A percentile compares a stretch with the other conserved stretches of the same genome.
These are phyloP conservation scores for Hirudinaria manillensis DNA, from an alignment of 2,888 invertebrate species.

Conservation along the genomic window DNA sequence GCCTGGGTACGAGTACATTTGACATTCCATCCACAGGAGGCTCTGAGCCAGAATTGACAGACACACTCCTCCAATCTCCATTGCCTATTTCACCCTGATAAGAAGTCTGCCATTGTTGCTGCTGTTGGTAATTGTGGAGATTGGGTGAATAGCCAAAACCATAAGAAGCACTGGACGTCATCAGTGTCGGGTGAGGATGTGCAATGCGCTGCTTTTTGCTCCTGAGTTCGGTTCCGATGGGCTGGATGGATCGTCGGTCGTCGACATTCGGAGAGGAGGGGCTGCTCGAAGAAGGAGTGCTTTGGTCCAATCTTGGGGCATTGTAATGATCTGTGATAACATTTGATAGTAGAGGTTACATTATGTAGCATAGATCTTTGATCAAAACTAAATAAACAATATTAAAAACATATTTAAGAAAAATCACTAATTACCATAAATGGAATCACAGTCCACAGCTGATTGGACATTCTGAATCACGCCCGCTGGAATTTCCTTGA, in stretches of 20 bases:
- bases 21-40: not conserved
- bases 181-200: not conserved
- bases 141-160: not conserved
- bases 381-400: too few relatives aligned
- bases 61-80: slow-evolving; percentile 28
- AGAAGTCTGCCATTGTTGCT: slow-evolving; percentile 13
- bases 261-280: slow-evolving; percentile 39
- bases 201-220: slow-evolving; percentile 37
- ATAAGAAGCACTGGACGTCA: not conserved
- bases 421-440: too few relatives aligned
- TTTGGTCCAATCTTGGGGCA: slow-evolving; percentile 23
- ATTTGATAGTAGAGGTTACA: too few relatives aligned
- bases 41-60: not conserved
- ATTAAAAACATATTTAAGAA: too few relatives aligned
- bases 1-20: not conserved
- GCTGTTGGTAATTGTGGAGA: not conserved
- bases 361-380: too few relatives aligned
- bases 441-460: too few relatives aligned
- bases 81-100: slow-evolving; percentile 25
- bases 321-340: too few relatives aligned
- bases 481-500: too few relatives aligned
- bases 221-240: slow-evolving; percentile 55
- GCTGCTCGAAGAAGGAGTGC: slow-evolving; percentile 38
- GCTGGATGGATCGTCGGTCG: slow-evolving; percentile 38
- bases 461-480: too few relatives aligned